Evolutionary conservation across 2,797 vertebrate genomes (phyloP), one percentile per base, ranked within the genome.

Genomic region (Pipistrellus pygmaeus): DNA sequence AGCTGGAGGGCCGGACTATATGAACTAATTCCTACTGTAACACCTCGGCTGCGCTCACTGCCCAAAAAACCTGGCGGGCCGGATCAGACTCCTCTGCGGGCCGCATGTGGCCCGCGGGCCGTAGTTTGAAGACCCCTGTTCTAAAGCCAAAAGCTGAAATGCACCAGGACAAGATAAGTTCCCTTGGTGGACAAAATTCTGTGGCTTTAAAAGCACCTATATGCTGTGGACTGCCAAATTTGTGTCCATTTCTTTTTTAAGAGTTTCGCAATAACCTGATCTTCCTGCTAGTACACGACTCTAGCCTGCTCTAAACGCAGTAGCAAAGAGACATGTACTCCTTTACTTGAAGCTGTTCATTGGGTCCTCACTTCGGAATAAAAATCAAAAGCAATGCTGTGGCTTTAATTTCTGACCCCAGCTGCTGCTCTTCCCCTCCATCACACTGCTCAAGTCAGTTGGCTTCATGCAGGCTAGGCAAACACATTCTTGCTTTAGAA

Each of bases 361-460:
- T 85, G 72, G n/a, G 48, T 90, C 41, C 48, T 87, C 8, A 8
- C 80, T 94, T 93, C 53, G 80, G 60, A 87, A 69, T 83, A 78
- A 46, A 82, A 55, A 53, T 55, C 4, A 88, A 32, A 92, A 91
- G 21, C 17, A 30, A 18, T 64, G 75, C 53, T 20, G 25, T 69
- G 17, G 57, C 38, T 88, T 87, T 71, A 15, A 87, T 87, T 75
- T 90, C 51, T 76, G 51, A 75, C 72, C 46, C 77, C 46, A 69
- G 76, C 64, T 90, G 76, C 55, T 55, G 11, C 32, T 38, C 78
- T 35, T 86, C 75, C 25, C 51, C 46, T 84, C 78, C 18, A 27
- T 78, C 35, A n/a, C 44, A 46, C 64, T 82, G 32, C 35, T 53
- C 21, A 41, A 35, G 69, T 18, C 44, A 69, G 51, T 8, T 60